Conservation (phyloP, 2,113 vertebrate genomes). For the Seriola quinqueradiata region DNA sequence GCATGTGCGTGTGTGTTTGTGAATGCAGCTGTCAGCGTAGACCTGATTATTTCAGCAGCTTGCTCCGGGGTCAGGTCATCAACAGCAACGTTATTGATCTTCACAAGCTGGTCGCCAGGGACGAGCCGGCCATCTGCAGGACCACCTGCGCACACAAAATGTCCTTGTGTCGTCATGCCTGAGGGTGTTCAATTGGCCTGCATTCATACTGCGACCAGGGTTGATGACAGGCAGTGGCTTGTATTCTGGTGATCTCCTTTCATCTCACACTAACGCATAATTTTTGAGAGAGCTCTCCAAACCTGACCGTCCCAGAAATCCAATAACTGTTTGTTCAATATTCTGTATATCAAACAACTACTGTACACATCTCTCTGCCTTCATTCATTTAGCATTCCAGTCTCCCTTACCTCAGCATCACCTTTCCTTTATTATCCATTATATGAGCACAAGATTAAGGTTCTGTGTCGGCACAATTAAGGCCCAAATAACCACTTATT, state of each 20-base stretch:
- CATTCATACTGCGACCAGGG: conserved; percentile 20
- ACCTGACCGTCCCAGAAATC: neutral
- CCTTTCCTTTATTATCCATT: neutral
- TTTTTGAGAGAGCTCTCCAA: conserved; percentile 18
- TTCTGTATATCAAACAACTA: neutral
- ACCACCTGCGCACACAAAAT: conserved; percentile 86
- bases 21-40: conserved; percentile 11
- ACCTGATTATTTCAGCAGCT: conserved; percentile 93
- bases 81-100: conserved; percentile 87
- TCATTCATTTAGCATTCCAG: neutral
- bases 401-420: neutral
- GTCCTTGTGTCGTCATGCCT: conserved; percentile 56
- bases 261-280: conserved; percentile 42
- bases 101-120: conserved; percentile 92
- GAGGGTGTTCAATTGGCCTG: conserved; percentile 23
- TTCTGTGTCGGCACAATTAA: too few species aligned
- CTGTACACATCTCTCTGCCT: neutral
- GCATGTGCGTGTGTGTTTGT: conserved; percentile 6
- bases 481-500: too few species aligned
- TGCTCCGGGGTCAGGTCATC: conserved; percentile 89
- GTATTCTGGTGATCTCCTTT: conserved; percentile 46
- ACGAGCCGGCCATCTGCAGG: conserved; percentile 93
- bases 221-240: conserved; percentile 22
- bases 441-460: too few species aligned
- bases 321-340: neutral